These are phyloP conservation scores for Pelobates cultripes DNA, from an alignment of 2,797 vertebrate genomes.

Conservation along the genomic window DNA sequence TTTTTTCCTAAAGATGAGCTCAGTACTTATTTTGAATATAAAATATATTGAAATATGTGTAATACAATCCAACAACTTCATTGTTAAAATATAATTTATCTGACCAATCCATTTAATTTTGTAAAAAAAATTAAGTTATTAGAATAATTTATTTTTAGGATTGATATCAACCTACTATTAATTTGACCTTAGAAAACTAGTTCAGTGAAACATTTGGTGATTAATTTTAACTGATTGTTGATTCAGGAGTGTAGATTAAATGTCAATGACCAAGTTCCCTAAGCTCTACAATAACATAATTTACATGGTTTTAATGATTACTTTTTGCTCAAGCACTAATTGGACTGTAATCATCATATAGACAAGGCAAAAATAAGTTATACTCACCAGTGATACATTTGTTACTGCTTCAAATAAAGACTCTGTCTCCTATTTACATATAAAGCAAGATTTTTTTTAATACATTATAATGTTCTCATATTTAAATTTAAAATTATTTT, in stretches of 20 bases:
- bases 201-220: constrained; percentile 60
- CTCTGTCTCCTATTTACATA: neutral
- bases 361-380: constrained; percentile 7
- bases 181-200: constrained; percentile 36
- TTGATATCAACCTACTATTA: neutral
- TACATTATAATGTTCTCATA: too few relatives aligned
- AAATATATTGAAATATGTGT: too few relatives aligned
- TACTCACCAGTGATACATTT: constrained; percentile 14
- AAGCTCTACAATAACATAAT: constrained; percentile 71
- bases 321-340: constrained; percentile 65
- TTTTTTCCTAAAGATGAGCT: too few relatives aligned
- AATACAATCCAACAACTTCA: too few relatives aligned
- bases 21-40: too few relatives aligned
- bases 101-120: too few relatives aligned
- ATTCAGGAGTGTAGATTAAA: constrained; percentile 63
- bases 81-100: too few relatives aligned
- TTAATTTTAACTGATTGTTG: constrained; percentile 69
- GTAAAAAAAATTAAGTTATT: too few relatives aligned
- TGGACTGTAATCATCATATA: constrained; percentile 58
- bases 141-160: neutral
- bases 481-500: too few relatives aligned
- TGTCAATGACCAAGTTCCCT: constrained; percentile 71
- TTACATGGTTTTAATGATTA: constrained; percentile 73
- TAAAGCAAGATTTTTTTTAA: too few relatives aligned
- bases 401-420: neutral